Conservation (phyloP, 2,113 vertebrate species). For the Mirza zaza region DNA sequence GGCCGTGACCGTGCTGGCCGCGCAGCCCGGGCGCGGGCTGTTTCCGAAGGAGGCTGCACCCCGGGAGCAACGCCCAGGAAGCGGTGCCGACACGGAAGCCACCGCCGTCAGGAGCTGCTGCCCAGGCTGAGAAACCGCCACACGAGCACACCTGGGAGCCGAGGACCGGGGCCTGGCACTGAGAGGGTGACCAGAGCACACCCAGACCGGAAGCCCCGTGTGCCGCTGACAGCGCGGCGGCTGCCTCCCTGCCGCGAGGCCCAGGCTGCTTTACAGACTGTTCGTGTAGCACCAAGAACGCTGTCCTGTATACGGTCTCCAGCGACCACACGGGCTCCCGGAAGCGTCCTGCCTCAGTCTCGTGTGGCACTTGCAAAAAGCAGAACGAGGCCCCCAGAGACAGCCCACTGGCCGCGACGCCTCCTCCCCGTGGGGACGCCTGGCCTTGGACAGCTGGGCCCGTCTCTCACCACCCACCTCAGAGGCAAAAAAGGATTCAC, state of each 20-base stretch:
- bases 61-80: constrained; percentile 49
- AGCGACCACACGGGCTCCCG: constrained; percentile 54
- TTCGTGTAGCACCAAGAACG: constrained; percentile 85
- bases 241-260: background rate
- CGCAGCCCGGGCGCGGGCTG: constrained; percentile 56
- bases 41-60: constrained; percentile 51
- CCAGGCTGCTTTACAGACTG: constrained; percentile 67
- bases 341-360: constrained; percentile 78
- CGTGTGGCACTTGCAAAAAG: constrained; percentile 71
- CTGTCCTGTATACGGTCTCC: constrained; percentile 77
- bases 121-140: constrained; percentile 45
- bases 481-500: constrained; percentile 82
- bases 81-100: constrained; percentile 57
- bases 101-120: constrained; percentile 58
- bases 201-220: background rate
- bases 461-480: constrained; percentile 75
- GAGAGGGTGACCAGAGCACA: background rate
- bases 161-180: background rate
- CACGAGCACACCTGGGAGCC: background rate
- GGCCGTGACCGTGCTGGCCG: constrained; percentile 55
- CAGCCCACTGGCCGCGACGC: constrained; percentile 53
- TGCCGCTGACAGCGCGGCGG: background rate
- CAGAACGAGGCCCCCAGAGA: constrained; percentile 51
- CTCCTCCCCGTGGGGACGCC: constrained; percentile 38
- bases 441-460: constrained; percentile 65